Evolutionary conservation across 2,113 vertebrate species (phyloP), one percentile per base, ranked within the genome.

Genomic region (Leucosticte australis): DNA sequence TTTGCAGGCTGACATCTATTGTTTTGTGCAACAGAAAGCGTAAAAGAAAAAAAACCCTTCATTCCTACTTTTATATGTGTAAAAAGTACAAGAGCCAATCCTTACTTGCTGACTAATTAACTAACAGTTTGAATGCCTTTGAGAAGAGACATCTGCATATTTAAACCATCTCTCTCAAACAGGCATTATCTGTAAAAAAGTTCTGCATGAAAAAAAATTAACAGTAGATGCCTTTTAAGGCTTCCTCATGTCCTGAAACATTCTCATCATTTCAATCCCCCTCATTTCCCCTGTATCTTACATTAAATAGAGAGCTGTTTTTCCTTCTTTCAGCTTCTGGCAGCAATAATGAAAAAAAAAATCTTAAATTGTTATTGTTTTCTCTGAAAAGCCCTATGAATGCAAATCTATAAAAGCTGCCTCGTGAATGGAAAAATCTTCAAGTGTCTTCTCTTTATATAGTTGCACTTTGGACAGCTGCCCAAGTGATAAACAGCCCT

Each of bases 321-420:
- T 83, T 46, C 92, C 56, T 87, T 49, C 91, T 96, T 96, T 89
- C 78, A 79, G 47, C 92, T 96, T 97, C 91, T 96, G 91, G 83
- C 80, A 46, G 86, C 75, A 96, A 87, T 91, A 95, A 94, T 56
- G 83, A 92, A 78, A 73, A 81, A 93, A 93, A 83, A 83, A 55
- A 83, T 81, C 93, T 94, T 47, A 92, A 95, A 96, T 94, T 96
- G 91, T 94, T 96, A 92, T 95, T 96, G 65, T 96, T 97, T 97
- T 95, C 83, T 91, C 94, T 94, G 95, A 92, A 97, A 96, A 96
- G 50, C 69, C 49, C 75, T 82, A 79, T 56, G 93, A 91, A 97
- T 97, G 75, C 92, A 93, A 97, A 89, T 94, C 85, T 93, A 78
- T 83, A 83, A 89, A 96, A 96, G 27, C 83, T 88, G 90, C 81